phyloP scores from a whole-genome alignment of 2,888 invertebrate species.

The Synergus japonicus region DNA sequence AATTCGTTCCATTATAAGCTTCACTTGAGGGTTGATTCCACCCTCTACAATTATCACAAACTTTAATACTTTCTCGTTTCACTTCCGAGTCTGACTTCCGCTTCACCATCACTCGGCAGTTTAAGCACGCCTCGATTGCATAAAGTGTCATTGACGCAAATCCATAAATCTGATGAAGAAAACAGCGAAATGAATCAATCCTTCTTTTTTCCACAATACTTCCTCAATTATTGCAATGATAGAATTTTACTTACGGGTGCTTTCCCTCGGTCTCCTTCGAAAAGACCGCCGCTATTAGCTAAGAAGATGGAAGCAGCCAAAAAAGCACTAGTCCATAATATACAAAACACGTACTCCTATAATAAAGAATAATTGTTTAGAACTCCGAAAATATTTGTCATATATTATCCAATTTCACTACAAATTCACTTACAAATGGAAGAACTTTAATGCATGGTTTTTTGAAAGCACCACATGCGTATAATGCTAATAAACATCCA shows the following conservation, averaged over 20 bases:
- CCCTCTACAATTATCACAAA: constrained; percentile 33
- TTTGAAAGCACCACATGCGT: constrained; percentile 24
- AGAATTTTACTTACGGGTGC: constrained; percentile 16
- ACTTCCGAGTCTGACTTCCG: background rate
- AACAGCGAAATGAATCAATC: background rate
- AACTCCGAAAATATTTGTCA: background rate
- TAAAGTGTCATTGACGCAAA: constrained; percentile 6
- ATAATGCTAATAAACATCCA: constrained; percentile 20
- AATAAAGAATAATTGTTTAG: background rate
- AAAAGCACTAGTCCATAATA: constrained; percentile 33
- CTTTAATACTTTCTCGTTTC: constrained; percentile 26
- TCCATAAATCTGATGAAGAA: constrained; percentile 26
- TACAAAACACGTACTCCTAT: constrained; percentile 30
- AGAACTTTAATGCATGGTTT: constrained; percentile 34
- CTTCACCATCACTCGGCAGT: constrained; percentile 18
- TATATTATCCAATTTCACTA: background rate
- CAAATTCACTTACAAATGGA: constrained; percentile 25
- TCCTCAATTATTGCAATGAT: background rate
- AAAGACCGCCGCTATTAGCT: background rate
- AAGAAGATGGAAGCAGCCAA: constrained; percentile 22
- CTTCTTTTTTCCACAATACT: background rate
- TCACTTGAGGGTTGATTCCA: constrained; percentile 35
- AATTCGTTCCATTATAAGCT: constrained; percentile 25
- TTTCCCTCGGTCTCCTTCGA: background rate
- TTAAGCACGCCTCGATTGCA: constrained; percentile 9